Evolutionary conservation across 2,797 vertebrate genomes (phyloP), one percentile per base, ranked within the genome.

Genomic region (Odontamblyopus lacepedii): DNA sequence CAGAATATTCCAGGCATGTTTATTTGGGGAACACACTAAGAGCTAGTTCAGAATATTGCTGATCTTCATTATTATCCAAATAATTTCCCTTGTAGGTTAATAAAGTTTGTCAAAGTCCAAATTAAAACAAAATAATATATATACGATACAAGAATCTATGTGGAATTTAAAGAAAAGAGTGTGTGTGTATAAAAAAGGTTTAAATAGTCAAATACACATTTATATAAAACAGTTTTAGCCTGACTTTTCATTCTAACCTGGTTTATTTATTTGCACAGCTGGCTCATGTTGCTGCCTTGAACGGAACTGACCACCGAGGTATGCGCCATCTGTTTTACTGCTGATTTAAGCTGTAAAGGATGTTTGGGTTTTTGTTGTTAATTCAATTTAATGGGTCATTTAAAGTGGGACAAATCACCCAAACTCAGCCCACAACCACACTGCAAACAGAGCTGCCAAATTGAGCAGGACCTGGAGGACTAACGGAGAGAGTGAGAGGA

Each of bases 291-390:
- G 94, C 95, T 67, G 97, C 96, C 6, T 73, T 98, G 84, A 97
- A 95, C 85, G 93, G 85, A 75, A 91, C 94, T 72, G 93, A 95
- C 83, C 85, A 92, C 77, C 96, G 95, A 93, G 97, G 98, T 99
- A 96, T 0, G 89, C 15, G 0, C 1, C 2, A 13, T 19, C 7
- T 27, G 27, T 8, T 23, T 38, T 27, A 11, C 64, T 53, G 59
- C 1, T 29, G n/a, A 11, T 59, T 65, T 3, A 71, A 27, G 55
- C 8, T 63, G 3, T 12, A 15, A 29, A 60, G 59, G 57, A 23
- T 69, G n/a, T 69, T 64, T 30, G 67, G 11, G 6, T 32, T 38
- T 59, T 65, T 15, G 18, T 32, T 27, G 61, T 41, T 18, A 50
- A 15, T 76, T 16, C 15, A 55, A 32, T 3, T 29, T 32, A 6